These are phyloP conservation scores for Halcyon leucocephala DNA, from an alignment of 2,797 vertebrate genomes.

Conservation along the genomic window DNA sequence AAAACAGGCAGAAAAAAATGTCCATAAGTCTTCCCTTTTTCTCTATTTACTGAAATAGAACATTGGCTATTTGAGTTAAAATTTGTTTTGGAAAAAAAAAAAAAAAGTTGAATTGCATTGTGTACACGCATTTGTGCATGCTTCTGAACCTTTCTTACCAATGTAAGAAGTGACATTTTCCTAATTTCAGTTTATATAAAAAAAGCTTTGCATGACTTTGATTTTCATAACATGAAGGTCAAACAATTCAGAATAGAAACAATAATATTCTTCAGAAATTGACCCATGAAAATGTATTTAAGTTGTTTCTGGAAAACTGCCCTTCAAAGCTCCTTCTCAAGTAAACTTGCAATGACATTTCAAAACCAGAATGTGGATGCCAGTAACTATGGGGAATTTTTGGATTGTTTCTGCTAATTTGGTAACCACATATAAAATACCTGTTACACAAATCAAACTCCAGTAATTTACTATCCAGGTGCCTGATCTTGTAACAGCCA, in stretches of 20 bases:
- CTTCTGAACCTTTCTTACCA: background rate
- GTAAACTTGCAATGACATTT: slow-evolving; percentile 32
- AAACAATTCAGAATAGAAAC: slow-evolving; percentile 50
- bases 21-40: slow-evolving; percentile 24
- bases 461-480: slow-evolving; percentile 57
- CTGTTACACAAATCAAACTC: slow-evolving; percentile 49
- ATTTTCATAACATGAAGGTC: slow-evolving; percentile 60
- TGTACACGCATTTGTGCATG: background rate
- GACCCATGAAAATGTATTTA: slow-evolving; percentile 33
- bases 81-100: too few species aligned
- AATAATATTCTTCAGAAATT: slow-evolving; percentile 55
- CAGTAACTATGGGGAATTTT: background rate
- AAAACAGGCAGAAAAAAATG: background rate
- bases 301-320: slow-evolving; percentile 42
- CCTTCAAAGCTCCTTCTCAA: slow-evolving; percentile 61
- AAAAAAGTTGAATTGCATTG: background rate
- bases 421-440: slow-evolving; percentile 29
- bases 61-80: background rate
- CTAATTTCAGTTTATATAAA: slow-evolving; percentile 54
- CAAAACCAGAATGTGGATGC: background rate
- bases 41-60: slow-evolving; percentile 28
- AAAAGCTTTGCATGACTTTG: slow-evolving; percentile 53
- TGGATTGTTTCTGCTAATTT: slow-evolving; percentile 36
- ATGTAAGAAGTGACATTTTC: slow-evolving; percentile 46
- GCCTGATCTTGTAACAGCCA: slow-evolving; percentile 16